Percentiles rank a stretch among this genome's conserved stretches.
Evolutionary conservation across 2,113 vertebrate species (phyloP).

Genomic region (Hirundichthys speculiger): DNA sequence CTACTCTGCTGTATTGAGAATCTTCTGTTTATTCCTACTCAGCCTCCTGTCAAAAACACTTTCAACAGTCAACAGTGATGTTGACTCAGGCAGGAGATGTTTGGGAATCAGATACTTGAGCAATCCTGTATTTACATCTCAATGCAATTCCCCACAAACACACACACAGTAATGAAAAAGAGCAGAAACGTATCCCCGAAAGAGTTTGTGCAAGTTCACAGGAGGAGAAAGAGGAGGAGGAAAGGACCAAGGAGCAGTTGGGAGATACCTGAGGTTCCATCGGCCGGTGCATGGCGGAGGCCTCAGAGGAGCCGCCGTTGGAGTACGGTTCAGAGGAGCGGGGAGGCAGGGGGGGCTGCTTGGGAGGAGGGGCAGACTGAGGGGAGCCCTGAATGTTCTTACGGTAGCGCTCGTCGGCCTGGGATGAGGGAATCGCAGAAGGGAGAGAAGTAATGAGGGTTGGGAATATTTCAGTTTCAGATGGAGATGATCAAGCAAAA

Average conservation of each 20-base stretch:
- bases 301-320: constrained; percentile 87
- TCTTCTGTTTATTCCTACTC: background rate
- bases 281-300: constrained; percentile 90
- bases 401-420: constrained; percentile 96
- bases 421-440: constrained; percentile 38
- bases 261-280: constrained; percentile 93
- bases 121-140: background rate
- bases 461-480: background rate
- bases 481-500: constrained; percentile 10
- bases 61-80: background rate
- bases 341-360: constrained; percentile 93
- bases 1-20: background rate
- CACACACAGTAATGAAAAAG: too few relatives aligned
- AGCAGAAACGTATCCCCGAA: background rate
- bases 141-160: too few relatives aligned
- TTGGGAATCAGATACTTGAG: background rate
- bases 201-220: background rate
- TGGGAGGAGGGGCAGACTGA: constrained; percentile 90
- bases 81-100: background rate
- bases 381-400: constrained; percentile 96
- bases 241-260: constrained; percentile 34
- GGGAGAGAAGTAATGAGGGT: constrained; percentile 2
- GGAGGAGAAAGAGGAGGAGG: constrained; percentile 7
- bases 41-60: too few relatives aligned
- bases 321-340: constrained; percentile 93